Evolutionary conservation across 1,140 invertebrate genomes (phyloP), one percentile per base, ranked within the genome.

Genomic region (Drosophila kohkoa): DNA sequence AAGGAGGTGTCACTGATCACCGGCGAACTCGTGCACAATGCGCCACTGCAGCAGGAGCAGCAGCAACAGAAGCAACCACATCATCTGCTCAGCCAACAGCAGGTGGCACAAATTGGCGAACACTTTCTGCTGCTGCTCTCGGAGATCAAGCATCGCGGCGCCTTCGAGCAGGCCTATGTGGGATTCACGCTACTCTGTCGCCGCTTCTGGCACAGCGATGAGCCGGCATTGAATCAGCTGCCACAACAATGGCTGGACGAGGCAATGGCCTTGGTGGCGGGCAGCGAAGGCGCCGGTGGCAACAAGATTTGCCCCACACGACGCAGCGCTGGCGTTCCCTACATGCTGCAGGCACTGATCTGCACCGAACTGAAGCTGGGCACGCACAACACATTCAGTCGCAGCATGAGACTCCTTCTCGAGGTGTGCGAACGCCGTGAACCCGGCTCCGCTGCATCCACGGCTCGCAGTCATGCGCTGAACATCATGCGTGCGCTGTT

Each of bases 111-210:
- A 20, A 96, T 97, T 60, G 96, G 96, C 0, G 94, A 96, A 20
- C 95, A 96, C 92, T 96, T 98, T 75, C 95, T 95, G 0, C 90
- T 93, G 1, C 93, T 98, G 32, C 94, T 98, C 15, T 93, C 95
- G 1, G 95, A 97, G 91, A 97, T 97, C 0, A 98, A 98, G 92
- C 98, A 99, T 93, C 94, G 98, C 74, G 98, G 98, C 3, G 98
- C 98, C 45, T 99, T 99, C 93, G 98, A 99, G 92, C 97, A 99
- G 93, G 97, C 97, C 4, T 98, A 98, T 92, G 95, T 98, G 64
- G 98, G 97, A 5, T 99, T 99, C 93, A 95, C 94, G 15, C 95
- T 95, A 81, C 93, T 98, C 38, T 96, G 96, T 63, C 87, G 90
- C 11, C 93, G 93, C 46, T 73, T 95, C 41, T 95, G 93, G 93